Percentiles rank a stretch among this genome's conserved stretches.
These are phyloP conservation scores for Neodiprion fabricii DNA, from an alignment of 1,140 invertebrate genomes.

Conservation along the genomic window DNA sequence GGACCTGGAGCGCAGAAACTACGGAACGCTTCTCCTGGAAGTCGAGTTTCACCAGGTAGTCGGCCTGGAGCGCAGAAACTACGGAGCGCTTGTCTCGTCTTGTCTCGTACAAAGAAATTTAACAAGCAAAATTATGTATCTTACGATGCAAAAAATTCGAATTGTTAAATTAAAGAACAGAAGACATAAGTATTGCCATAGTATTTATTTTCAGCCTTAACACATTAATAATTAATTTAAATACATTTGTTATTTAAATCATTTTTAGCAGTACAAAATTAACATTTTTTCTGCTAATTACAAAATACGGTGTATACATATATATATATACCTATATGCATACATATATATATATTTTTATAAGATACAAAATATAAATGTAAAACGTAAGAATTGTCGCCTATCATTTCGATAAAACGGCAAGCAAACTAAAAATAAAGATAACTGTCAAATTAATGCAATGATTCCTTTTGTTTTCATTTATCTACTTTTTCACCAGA, in stretches of 20 bases:
- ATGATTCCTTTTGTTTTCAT: background rate
- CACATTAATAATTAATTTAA: background rate
- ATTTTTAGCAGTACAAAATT: background rate
- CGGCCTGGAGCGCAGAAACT: no score
- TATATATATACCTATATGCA: no score
- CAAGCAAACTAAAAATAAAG: background rate
- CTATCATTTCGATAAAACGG: background rate
- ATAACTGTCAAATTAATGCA: background rate
- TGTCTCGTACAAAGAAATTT: no score
- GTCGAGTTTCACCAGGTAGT: no score
- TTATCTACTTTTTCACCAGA: background rate
- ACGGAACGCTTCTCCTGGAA: no score
- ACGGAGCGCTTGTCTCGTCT: no score
- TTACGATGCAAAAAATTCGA: no score
- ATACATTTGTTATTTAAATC: background rate
- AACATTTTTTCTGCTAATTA: background rate
- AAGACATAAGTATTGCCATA: background rate
- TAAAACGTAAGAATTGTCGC: background rate
- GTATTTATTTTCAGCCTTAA: background rate
- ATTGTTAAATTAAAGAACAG: background rate
- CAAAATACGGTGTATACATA: no score
- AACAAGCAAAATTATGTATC: no score
- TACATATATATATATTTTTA: background rate
- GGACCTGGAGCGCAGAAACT: no score
- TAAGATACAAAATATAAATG: background rate